Evolutionary conservation across 2,113 vertebrate genomes (phyloP).

Genomic region (Speoplatyrhinus poulsoni): DNA sequence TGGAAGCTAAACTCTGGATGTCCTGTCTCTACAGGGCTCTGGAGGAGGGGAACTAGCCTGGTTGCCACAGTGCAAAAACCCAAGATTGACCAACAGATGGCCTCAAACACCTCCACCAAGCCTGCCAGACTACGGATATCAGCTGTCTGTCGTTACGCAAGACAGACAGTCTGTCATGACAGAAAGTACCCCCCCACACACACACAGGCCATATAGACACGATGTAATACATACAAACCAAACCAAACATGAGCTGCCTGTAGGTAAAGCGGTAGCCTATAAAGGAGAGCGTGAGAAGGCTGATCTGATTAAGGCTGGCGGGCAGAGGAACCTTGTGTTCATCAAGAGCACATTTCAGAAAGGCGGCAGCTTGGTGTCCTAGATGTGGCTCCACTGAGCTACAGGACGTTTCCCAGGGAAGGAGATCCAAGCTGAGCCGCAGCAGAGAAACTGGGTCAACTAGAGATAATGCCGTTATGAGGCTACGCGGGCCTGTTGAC

Average conservation of each 20-base stretch:
- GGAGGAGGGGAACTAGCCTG: background rate
- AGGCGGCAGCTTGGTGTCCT: slow-evolving; percentile 23
- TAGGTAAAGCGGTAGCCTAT: no score
- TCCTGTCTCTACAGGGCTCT: slow-evolving; percentile 5
- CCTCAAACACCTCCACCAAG: no score
- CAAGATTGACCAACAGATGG: no score
- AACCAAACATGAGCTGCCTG: no score
- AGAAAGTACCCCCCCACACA: no score
- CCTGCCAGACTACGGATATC: no score
- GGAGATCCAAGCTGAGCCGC: background rate
- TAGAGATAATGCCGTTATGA: slow-evolving; percentile 64
- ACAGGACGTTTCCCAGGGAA: slow-evolving; percentile 2
- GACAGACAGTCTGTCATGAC: background rate
- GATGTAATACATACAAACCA: no score
- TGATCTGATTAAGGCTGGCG: slow-evolving; percentile 62
- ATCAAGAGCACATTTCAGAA: slow-evolving; percentile 51
- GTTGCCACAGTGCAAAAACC: no score
- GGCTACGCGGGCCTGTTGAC: slow-evolving; percentile 8
- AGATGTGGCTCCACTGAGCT: slow-evolving; percentile 26
- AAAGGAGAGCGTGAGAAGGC: slow-evolving; percentile 29
- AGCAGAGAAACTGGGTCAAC: slow-evolving; percentile 70
- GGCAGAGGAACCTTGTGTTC: background rate
- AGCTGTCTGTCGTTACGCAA: no score
- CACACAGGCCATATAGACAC: no score
- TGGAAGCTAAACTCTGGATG: background rate